Percentiles rank a stretch among this genome's conserved stretches.
Conservation (phyloP, 1,140 invertebrate species). For the Pemphigus obesinymphae region DNA sequence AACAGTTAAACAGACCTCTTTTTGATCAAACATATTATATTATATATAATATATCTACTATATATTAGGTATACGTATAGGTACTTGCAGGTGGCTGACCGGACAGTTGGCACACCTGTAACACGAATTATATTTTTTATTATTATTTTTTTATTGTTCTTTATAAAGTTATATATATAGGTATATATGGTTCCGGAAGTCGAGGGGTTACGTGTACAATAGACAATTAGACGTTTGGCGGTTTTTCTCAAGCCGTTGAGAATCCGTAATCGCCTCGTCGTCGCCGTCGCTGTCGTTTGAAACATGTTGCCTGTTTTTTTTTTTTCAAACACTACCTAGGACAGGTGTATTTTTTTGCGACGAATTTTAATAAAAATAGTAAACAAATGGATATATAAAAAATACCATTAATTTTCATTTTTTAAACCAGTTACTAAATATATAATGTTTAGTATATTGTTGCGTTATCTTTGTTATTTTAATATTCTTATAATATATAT, state of each 20-base stretch:
- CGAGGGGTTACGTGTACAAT: conserved; percentile 36
- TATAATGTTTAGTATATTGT: background rate
- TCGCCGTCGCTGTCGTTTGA: background rate
- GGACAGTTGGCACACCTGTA: conserved; percentile 35
- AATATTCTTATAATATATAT: too few relatives aligned
- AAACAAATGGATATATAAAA: background rate
- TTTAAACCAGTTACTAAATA: background rate
- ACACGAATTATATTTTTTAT: conserved; percentile 28
- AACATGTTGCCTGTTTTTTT: background rate
- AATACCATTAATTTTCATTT: background rate
- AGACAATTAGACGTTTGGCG: conserved; percentile 31
- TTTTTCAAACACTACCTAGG: background rate
- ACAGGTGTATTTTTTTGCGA: conserved; percentile 21
- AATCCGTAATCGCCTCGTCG: background rate
- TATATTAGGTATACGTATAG: too few relatives aligned
- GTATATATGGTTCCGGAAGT: conserved; percentile 30
- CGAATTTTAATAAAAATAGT: background rate
- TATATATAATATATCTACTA: too few relatives aligned
- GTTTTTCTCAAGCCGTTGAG: conserved; percentile 31
- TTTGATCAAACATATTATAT: conserved; percentile 26
- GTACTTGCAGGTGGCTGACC: conserved; percentile 20
- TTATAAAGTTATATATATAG: conserved; percentile 6
- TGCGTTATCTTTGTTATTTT: too few relatives aligned
- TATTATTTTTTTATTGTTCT: conserved; percentile 34
- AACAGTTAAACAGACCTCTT: conserved; percentile 36